phyloP scores from a whole-genome alignment of 2,113 vertebrate genomes.

The Cynocephalus volans region DNA sequence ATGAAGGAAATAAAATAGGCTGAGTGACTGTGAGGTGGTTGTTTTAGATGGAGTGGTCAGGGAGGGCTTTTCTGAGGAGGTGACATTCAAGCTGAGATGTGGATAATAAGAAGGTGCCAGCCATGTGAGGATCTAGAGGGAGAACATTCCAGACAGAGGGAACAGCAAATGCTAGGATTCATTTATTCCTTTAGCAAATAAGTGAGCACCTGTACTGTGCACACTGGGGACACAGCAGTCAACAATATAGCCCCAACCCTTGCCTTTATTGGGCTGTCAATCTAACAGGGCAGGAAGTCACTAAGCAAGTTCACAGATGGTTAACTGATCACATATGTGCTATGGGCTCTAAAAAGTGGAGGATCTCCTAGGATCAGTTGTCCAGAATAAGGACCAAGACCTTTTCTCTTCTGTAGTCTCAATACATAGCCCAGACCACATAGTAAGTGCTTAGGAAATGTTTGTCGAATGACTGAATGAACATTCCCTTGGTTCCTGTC shows the following conservation, averaged over 20 bases:
- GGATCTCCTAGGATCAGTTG: too few relatives aligned
- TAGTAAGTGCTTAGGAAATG: neutral
- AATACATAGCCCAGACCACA: neutral
- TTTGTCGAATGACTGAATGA: conserved; percentile 47
- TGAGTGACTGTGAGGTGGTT: neutral
- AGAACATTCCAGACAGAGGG: neutral
- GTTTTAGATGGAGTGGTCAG: neutral
- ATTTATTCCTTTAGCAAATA: neutral
- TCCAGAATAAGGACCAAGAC: neutral
- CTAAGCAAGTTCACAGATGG: too few relatives aligned
- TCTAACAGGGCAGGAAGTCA: neutral
- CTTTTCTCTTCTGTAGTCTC: neutral
- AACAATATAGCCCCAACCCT: too few relatives aligned
- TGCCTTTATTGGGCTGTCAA: accelerated
- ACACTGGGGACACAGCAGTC: neutral
- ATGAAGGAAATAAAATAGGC: neutral
- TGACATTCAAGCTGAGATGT: neutral
- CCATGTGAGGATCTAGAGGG: neutral
- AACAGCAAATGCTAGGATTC: neutral
- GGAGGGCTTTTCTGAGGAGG: conserved; percentile 23
- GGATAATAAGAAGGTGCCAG: neutral
- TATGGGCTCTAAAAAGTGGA: neutral
- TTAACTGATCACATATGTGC: neutral
- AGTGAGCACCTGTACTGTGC: neutral
- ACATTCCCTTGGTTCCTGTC: conserved; percentile 19